phyloP scores from a whole-genome alignment of 2,888 invertebrate species.

The Ornithoptera alexandrae region DNA sequence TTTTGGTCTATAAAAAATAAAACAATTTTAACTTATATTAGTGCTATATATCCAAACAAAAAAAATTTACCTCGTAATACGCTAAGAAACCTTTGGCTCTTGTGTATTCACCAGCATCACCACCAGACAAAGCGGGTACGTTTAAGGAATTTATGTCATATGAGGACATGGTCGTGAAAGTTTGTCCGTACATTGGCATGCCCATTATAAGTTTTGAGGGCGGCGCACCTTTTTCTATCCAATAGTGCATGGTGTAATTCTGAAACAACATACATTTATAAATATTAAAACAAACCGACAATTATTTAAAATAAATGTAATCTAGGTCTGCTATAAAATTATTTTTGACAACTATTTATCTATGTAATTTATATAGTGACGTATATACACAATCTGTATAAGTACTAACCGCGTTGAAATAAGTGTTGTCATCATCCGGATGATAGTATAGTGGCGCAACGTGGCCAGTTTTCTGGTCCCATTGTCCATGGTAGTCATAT shows the following conservation, averaged over 20 bases:
- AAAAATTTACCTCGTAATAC: slow-evolving; percentile 86
- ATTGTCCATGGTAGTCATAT: slow-evolving; percentile 94
- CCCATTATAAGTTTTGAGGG: slow-evolving; percentile 91
- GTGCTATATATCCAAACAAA: not conserved
- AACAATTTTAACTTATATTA: not conserved
- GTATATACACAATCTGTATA: not conserved
- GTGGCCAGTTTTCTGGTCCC: slow-evolving; percentile 95
- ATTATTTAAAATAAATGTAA: not conserved
- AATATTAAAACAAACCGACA: not conserved
- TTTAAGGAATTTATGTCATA: slow-evolving; percentile 83
- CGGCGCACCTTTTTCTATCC: slow-evolving; percentile 92
- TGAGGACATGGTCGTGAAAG: slow-evolving; percentile 83
- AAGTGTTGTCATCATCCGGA: slow-evolving; percentile 88
- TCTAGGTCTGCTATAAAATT: too few species aligned
- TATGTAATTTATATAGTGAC: too few species aligned
- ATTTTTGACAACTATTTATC: too few species aligned
- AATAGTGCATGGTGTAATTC: slow-evolving; percentile 94
- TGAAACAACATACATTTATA: slow-evolving; percentile 43
- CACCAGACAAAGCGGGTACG: slow-evolving; percentile 87
- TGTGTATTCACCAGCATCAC: slow-evolving; percentile 91
- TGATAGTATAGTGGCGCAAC: slow-evolving; percentile 92
- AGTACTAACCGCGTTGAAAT: slow-evolving; percentile 88
- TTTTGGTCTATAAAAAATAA: too few species aligned
- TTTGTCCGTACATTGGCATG: slow-evolving; percentile 93
- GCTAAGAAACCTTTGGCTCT: slow-evolving; percentile 91